These are phyloP conservation scores for Setophaga kirtlandii DNA, from an alignment of 2,113 vertebrate species.

Conservation along the genomic window DNA sequence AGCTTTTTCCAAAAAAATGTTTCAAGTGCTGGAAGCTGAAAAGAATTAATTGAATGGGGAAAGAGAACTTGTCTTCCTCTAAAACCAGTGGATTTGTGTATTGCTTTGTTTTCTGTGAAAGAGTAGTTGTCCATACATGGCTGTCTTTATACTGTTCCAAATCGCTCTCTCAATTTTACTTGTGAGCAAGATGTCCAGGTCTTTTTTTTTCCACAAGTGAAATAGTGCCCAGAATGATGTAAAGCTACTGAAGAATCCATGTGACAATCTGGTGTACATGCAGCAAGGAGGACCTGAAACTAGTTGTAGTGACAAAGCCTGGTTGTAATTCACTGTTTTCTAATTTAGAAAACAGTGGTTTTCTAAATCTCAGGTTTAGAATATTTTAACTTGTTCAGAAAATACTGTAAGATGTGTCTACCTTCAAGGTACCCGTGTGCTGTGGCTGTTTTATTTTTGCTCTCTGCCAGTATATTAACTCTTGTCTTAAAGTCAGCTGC, in stretches of 20 bases:
- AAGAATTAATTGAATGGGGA: constrained; percentile 56
- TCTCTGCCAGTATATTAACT: background rate
- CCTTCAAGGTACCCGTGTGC: background rate
- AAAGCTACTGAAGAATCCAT: background rate
- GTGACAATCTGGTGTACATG: background rate
- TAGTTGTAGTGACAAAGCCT: background rate
- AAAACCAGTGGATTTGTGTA: constrained; percentile 49
- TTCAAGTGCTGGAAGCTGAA: constrained; percentile 67
- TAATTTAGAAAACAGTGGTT: background rate
- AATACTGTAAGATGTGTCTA: fast-evolving
- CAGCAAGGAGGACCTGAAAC: background rate
- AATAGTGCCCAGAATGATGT: background rate
- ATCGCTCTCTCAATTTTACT: background rate
- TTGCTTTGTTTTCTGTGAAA: constrained; percentile 65
- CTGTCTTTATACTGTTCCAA: constrained; percentile 52
- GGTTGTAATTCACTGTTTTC: background rate
- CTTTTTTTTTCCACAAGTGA: background rate
- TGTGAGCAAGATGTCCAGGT: constrained; percentile 6
- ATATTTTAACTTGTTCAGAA: background rate
- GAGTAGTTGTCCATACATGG: constrained; percentile 47
- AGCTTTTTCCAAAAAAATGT: constrained; percentile 55
- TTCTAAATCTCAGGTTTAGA: background rate
- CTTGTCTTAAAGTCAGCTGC: background rate
- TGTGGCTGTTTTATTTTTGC: background rate
- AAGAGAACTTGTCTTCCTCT: constrained; percentile 54